A percentile compares a stretch with the other conserved stretches of the same genome.
Conservation (phyloP, 1,140 invertebrate genomes). For the Euura lappo region DNA sequence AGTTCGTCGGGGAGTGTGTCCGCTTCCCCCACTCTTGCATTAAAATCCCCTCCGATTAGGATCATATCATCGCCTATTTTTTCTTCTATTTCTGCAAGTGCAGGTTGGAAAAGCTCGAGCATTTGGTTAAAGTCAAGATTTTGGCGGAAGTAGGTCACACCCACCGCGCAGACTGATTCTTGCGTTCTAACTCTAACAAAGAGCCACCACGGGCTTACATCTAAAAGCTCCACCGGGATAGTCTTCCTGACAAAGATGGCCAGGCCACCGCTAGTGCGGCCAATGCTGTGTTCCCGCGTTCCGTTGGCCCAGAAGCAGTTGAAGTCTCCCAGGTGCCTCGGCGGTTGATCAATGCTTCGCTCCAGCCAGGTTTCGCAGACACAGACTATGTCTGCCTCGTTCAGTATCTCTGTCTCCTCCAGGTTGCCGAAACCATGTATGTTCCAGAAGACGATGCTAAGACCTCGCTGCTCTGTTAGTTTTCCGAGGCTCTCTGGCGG, state of each 20-base stretch:
- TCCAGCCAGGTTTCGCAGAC: constrained; percentile 18
- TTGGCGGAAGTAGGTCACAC: background rate
- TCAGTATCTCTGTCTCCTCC: background rate
- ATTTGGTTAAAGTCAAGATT: background rate
- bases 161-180: background rate
- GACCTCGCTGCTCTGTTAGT: background rate
- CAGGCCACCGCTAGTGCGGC: background rate
- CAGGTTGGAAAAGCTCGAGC: background rate
- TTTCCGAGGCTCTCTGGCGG: too few species aligned
- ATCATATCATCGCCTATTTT: background rate
- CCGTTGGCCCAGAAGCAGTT: constrained; percentile 18
- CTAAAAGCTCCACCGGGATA: background rate
- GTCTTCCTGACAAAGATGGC: background rate
- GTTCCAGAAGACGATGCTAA: background rate
- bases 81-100: background rate
- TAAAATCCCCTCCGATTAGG: too few species aligned
- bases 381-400: constrained; percentile 14
- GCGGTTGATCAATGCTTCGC: background rate
- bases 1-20: background rate
- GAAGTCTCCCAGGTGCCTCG: constrained; percentile 5
- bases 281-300: constrained; percentile 11
- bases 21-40: background rate
- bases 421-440: background rate
- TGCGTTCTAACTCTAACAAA: background rate
- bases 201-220: background rate